Evolutionary conservation across 2,113 vertebrate species (phyloP), one percentile per base, ranked within the genome.

Genomic region (Coryphaenoides rupestris): DNA sequence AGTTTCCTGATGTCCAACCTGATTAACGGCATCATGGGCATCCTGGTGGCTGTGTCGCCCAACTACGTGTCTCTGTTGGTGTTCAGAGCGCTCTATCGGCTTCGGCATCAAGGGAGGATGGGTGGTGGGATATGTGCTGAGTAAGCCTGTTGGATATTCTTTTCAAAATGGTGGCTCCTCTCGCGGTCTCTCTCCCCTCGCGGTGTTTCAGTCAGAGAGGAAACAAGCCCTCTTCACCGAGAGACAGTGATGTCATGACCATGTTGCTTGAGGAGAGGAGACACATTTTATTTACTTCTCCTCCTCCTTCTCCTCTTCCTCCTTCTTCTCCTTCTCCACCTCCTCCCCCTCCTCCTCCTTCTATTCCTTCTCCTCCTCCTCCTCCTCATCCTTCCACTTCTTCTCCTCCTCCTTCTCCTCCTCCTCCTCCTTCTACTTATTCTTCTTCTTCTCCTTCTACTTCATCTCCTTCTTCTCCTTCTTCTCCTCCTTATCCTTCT

Each of bases 31-130:
- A 23, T 96, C 21, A 81, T 93, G 1, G 97, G 97, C 19, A 82
- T 95, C 15, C 86, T 95, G 80, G 94, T 93, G 61, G 95, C 97
- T 0, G 88, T 98, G 0, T 89, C 94, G 17, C 93, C 95, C 1
- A 90, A 93, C 78, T 96, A 97, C 69, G 66, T 81, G 1, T 68
- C 93, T 22, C 82, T 98, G 60, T 85, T 96, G 78, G 81, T 96
- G 58, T 95, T 99, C 87, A 91, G 97, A 60, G 90, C 92, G 53
- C 85, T 99, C 0, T 94, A 93, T n/a, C 74, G 97, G 95, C 3
- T 83, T 98, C 3, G 95, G 96, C 57, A 90, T 93, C 74, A 98
- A 98, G 68, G 95, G 94, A 63, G 96, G 95, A 0, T 98, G 96
- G 96, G 90, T 99, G 86, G 92, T 89, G 0, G 91, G 91, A 81